A percentile compares a stretch with the other conserved stretches of the same genome.
Conservation (phyloP, 2,797 vertebrate genomes). For the Adrianichthys oophorus region DNA sequence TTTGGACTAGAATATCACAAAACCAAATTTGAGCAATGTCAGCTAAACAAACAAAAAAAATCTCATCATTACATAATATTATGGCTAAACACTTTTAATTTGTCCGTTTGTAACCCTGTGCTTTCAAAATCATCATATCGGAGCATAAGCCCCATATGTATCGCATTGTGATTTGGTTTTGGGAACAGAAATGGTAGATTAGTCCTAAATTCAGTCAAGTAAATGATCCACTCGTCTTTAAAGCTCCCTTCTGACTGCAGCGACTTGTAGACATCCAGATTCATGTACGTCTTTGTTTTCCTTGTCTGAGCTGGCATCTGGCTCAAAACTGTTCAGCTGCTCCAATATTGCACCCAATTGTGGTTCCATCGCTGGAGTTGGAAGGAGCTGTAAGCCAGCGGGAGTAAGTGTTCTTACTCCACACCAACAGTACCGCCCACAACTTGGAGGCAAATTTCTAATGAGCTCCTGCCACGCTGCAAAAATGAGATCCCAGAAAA, state of each 20-base stretch:
- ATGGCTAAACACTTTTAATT: conserved; percentile 43
- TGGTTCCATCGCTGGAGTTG: too few relatives aligned
- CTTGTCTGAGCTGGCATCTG: too few relatives aligned
- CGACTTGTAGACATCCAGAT: too few relatives aligned
- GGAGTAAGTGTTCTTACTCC: too few relatives aligned
- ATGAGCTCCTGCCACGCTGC: too few relatives aligned
- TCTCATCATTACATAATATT: conserved; percentile 46
- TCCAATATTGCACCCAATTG: too few relatives aligned
- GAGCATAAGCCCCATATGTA: conserved; percentile 58
- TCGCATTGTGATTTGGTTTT: conserved; percentile 73
- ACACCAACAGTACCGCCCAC: too few relatives aligned
- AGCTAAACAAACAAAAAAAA: conserved; percentile 27
- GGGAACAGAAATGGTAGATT: conserved; percentile 77
- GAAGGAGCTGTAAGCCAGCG: too few relatives aligned
- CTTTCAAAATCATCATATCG: conserved; percentile 59
- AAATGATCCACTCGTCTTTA: conserved; percentile 82
- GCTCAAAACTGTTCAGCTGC: too few relatives aligned
- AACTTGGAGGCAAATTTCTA: too few relatives aligned
- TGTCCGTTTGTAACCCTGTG: conserved; percentile 27
- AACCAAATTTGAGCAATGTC: conserved; percentile 21
- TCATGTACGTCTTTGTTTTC: too few relatives aligned
- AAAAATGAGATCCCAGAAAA: too few relatives aligned
- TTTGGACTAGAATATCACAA: conserved; percentile 22
- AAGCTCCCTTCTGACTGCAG: conserved; percentile 30
- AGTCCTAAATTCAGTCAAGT: conserved; percentile 72